Percentiles rank a stretch among this genome's conserved stretches.
These are phyloP conservation scores for Archegozetes longisetosus DNA, from an alignment of 1,140 invertebrate genomes.

Conservation along the genomic window DNA sequence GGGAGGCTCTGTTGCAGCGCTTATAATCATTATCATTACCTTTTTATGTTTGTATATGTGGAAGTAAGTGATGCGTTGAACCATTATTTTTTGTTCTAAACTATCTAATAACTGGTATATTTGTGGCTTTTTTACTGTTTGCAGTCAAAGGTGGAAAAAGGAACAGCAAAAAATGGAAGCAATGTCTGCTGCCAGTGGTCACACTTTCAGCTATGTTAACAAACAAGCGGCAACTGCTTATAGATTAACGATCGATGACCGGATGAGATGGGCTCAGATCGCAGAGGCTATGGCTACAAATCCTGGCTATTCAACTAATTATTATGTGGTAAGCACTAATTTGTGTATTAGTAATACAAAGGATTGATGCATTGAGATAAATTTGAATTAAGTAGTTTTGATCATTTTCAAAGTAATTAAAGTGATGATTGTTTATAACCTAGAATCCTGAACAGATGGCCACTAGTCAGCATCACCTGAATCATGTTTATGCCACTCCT, in stretches of 20 bases:
- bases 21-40: constrained; percentile 70
- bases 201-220: constrained; percentile 30
- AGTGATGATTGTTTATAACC: background rate
- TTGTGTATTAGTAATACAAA: background rate
- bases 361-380: no score
- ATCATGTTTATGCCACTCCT: constrained; percentile 17
- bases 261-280: constrained; percentile 64
- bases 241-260: constrained; percentile 47
- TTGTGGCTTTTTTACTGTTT: constrained; percentile 19
- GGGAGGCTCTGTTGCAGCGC: constrained; percentile 66
- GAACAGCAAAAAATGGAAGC: constrained; percentile 50
- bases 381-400: no score
- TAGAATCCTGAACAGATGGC: constrained; percentile 14
- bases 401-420: no score
- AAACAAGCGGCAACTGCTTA: constrained; percentile 46
- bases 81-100: background rate
- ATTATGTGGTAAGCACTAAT: constrained; percentile 14
- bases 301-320: constrained; percentile 23
- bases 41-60: constrained; percentile 72
- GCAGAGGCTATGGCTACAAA: constrained; percentile 60
- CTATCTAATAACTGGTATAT: constrained; percentile 8
- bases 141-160: constrained; percentile 62
- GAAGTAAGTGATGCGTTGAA: constrained; percentile 43
- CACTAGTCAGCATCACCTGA: constrained; percentile 8
- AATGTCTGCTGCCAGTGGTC: constrained; percentile 34